Conservation (phyloP, 2,888 invertebrate genomes). For the Thyatira batis region DNA sequence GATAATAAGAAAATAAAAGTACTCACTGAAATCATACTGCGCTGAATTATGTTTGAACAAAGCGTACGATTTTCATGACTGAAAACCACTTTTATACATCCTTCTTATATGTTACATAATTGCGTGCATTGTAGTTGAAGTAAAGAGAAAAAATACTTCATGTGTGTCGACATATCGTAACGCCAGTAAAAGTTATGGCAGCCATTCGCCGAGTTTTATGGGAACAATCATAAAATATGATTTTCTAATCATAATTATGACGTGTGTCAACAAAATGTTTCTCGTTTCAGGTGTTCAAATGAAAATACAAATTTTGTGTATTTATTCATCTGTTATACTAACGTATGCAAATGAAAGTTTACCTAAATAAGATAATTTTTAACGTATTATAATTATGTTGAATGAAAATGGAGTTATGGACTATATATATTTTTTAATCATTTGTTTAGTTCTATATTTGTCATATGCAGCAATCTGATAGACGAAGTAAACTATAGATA, state of each 20-base stretch:
- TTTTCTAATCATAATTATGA: neutral
- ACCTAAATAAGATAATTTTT: too few species aligned
- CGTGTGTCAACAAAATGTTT: neutral
- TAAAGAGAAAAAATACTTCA: neutral
- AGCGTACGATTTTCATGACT: conserved; percentile 27
- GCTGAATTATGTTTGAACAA: conserved; percentile 12
- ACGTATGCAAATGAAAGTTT: too few species aligned
- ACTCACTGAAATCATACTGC: conserved; percentile 46
- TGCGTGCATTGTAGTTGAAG: conserved; percentile 29
- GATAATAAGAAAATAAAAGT: neutral
- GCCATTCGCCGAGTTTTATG: neutral
- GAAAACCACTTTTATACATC: conserved; percentile 43
- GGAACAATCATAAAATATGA: neutral
- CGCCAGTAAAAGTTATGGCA: neutral
- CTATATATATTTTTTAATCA: too few species aligned
- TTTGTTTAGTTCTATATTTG: too few species aligned
- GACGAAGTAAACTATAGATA: too few species aligned
- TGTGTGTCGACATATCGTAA: conserved; percentile 13
- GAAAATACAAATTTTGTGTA: too few species aligned
- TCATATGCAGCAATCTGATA: too few species aligned
- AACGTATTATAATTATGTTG: too few species aligned
- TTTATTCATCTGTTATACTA: too few species aligned
- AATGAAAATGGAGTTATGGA: too few species aligned
- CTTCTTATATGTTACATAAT: conserved; percentile 28
- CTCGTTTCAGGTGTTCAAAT: too few species aligned